These are phyloP conservation scores for Pristionchus entomophagus DNA, from an alignment of 2,888 invertebrate genomes.

Conservation along the genomic window DNA sequence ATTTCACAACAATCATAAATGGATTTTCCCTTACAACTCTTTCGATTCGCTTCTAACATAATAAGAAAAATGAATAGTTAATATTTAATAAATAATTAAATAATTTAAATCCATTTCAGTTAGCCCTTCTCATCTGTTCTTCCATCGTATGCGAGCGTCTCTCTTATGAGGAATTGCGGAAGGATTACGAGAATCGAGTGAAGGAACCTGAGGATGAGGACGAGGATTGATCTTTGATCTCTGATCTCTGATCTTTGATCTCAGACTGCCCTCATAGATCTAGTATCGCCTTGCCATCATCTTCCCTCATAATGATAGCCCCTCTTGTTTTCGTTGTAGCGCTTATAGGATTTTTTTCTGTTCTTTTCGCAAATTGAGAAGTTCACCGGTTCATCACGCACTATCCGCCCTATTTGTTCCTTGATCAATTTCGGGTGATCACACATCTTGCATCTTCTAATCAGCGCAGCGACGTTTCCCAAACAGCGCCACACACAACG, in stretches of 20 bases:
- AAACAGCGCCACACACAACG: neutral
- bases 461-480: too few species aligned
- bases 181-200: constrained; percentile 46
- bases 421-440: neutral
- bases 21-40: too few species aligned
- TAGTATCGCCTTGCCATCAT: constrained; percentile 12
- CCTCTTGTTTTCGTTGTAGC: neutral
- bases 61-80: too few species aligned
- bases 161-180: constrained; percentile 46
- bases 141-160: constrained; percentile 46
- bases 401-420: neutral
- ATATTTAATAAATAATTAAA: too few species aligned
- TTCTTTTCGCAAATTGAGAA: neutral
- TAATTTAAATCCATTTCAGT: constrained; percentile 26
- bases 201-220: constrained; percentile 49
- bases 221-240: constrained; percentile 37
- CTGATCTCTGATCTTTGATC: neutral
- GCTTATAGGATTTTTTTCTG: neutral
- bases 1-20: too few species aligned
- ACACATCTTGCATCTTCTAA: too few species aligned
- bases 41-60: too few species aligned
- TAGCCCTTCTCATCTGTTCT: constrained; percentile 45
- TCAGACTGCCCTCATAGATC: neutral
- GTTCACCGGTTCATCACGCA: neutral
- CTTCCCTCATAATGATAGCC: neutral